These are phyloP conservation scores for Melanostoma mellinum DNA, from an alignment of 2,888 invertebrate species.

Conservation along the genomic window DNA sequence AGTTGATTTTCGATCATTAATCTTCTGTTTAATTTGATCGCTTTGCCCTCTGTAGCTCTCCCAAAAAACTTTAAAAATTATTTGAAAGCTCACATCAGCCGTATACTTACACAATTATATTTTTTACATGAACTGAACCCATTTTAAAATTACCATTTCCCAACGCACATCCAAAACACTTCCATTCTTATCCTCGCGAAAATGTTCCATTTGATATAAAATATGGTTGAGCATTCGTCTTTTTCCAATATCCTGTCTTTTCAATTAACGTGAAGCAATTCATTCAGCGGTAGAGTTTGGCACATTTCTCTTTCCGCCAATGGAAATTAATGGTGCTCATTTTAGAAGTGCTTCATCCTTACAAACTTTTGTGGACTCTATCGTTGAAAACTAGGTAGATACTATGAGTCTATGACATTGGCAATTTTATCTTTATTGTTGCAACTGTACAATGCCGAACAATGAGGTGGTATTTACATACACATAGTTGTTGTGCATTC, in stretches of 20 bases:
- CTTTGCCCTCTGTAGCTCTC: too few species aligned
- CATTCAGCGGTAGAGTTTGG: slow-evolving; percentile 31
- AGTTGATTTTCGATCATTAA: too few species aligned
- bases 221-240: slow-evolving; percentile 43
- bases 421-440: slow-evolving; percentile 1
- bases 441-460: slow-evolving; percentile 24
- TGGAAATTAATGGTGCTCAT: slow-evolving; percentile 45
- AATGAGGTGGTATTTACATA: slow-evolving; percentile 21
- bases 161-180: background rate
- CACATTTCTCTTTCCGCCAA: slow-evolving; percentile 31
- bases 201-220: slow-evolving; percentile 14
- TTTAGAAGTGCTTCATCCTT: slow-evolving; percentile 14
- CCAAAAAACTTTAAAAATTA: too few species aligned
- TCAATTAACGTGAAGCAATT: slow-evolving; percentile 48
- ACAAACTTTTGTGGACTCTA: slow-evolving; percentile 3
- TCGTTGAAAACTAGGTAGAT: slow-evolving; percentile 1
- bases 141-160: background rate
- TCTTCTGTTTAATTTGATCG: too few species aligned
- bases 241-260: slow-evolving; percentile 43
- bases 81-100: too few species aligned
- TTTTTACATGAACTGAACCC: too few species aligned
- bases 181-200: background rate
- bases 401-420: slow-evolving; percentile 15
- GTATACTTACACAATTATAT: too few species aligned
- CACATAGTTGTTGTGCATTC: slow-evolving; percentile 4